These are phyloP conservation scores for Synodontis membranacea DNA, from an alignment of 2,113 vertebrate species.

Conservation along the genomic window DNA sequence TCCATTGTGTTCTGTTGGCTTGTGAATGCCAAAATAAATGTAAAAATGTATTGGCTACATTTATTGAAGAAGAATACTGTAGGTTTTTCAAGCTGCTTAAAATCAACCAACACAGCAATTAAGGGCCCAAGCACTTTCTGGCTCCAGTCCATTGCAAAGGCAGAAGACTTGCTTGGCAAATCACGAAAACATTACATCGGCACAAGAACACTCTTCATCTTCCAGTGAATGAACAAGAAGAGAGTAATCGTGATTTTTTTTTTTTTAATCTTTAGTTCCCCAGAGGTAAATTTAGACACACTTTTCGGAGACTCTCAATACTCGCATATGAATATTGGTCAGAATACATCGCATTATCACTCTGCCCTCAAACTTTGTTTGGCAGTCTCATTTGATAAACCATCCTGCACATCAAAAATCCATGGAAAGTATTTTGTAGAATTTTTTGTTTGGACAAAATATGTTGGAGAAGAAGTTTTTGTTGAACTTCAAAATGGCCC, in stretches of 20 bases:
- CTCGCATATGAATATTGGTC: not conserved
- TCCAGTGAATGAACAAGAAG: not conserved
- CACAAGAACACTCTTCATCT: not conserved
- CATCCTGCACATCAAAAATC: no score
- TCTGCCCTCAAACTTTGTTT: no score
- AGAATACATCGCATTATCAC: not conserved
- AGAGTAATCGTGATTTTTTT: not conserved
- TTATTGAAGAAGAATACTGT: not conserved
- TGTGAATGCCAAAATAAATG: not conserved
- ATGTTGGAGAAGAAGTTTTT: no score
- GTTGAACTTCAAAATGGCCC: no score
- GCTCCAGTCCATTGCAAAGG: not conserved
- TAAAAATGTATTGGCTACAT: not conserved
- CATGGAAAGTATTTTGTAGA: no score
- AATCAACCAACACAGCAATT: not conserved
- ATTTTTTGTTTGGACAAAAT: no score
- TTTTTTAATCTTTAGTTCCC: not conserved
- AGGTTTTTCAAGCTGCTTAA: not conserved
- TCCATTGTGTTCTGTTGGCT: not conserved
- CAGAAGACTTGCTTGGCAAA: not conserved
- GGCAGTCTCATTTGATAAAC: no score
- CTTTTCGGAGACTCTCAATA: not conserved
- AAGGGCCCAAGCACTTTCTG: not conserved
- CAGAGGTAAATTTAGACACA: not conserved
- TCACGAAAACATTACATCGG: not conserved